These are phyloP conservation scores for Drosophila nebulosa DNA, from an alignment of 1,140 invertebrate species.

Conservation along the genomic window DNA sequence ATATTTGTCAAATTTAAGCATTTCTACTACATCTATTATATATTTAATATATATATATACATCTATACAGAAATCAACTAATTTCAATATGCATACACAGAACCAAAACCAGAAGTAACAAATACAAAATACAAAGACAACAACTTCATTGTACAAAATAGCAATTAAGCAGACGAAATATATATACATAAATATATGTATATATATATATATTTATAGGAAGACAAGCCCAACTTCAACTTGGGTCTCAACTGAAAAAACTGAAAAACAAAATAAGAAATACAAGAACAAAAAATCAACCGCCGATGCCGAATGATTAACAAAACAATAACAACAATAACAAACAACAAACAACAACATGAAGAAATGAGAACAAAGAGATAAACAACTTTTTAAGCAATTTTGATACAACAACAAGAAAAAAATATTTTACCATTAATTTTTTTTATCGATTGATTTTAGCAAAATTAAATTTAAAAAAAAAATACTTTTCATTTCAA, in stretches of 20 bases:
- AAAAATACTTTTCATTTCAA: constrained; percentile 36
- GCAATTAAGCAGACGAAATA: constrained; percentile 57
- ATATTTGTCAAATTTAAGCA: constrained; percentile 70
- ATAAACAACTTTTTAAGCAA: constrained; percentile 44
- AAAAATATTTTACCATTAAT: constrained; percentile 44
- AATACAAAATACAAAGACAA: constrained; percentile 73
- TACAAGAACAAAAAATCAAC: constrained; percentile 24
- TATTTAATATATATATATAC: constrained; percentile 13
- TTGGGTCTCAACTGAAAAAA: constrained; percentile 50
- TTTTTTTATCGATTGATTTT: constrained; percentile 61
- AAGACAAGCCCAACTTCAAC: constrained; percentile 19
- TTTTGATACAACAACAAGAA: constrained; percentile 56
- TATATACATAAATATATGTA: too few species aligned
- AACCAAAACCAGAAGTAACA: constrained; percentile 50
- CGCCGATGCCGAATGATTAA: constrained; percentile 46
- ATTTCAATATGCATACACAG: constrained; percentile 13
- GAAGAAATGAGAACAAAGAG: constrained; percentile 22
- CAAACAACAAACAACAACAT: constrained; percentile 16
- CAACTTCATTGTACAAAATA: constrained; percentile 77
- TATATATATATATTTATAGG: constrained; percentile 61
- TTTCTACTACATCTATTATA: constrained; percentile 56
- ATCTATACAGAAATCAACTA: constrained; percentile 22
- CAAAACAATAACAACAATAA: background rate
- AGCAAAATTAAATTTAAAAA: constrained; percentile 65
- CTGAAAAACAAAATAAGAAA: constrained; percentile 12